Percentiles rank a stretch among this genome's conserved stretches.
Conservation (phyloP, 2,797 vertebrate species). For the Pseudomugil tenellus region DNA sequence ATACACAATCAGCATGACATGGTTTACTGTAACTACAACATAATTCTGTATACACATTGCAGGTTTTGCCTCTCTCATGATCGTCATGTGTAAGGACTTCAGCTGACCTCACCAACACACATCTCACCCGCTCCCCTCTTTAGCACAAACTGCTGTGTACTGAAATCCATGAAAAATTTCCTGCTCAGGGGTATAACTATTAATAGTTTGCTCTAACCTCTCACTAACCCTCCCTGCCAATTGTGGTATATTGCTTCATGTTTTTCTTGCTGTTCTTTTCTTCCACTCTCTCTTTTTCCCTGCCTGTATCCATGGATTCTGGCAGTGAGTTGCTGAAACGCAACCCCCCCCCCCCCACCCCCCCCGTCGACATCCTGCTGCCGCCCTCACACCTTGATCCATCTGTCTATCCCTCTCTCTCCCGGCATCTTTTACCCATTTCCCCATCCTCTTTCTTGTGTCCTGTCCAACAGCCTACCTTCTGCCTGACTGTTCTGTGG, state of each 20-base stretch:
- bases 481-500: constrained; percentile 58
- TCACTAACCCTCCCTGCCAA: constrained; percentile 26
- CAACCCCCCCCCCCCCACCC: constrained; percentile 66
- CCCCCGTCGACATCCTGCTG: constrained; percentile 60
- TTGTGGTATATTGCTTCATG: constrained; percentile 23
- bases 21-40: constrained; percentile 19
- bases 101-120: constrained; percentile 32
- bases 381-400: constrained; percentile 63
- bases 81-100: constrained; percentile 17
- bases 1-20: constrained; percentile 14
- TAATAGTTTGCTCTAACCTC: constrained; percentile 63
- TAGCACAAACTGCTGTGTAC: constrained; percentile 26
- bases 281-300: constrained; percentile 1
- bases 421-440: constrained; percentile 48
- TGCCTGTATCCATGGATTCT: constrained; percentile 54
- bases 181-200: constrained; percentile 52
- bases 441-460: constrained; percentile 31
- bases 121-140: constrained; percentile 12
- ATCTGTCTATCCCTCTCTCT: constrained; percentile 65
- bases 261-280: constrained; percentile 24
- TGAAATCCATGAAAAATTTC: constrained; percentile 53
- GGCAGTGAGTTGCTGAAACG: constrained; percentile 59
- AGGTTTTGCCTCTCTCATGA: constrained; percentile 11
- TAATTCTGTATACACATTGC: constrained; percentile 11
- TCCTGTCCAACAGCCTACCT: constrained; percentile 60